Conservation (phyloP, 1,140 invertebrate species). For the Brachionus angularis region DNA sequence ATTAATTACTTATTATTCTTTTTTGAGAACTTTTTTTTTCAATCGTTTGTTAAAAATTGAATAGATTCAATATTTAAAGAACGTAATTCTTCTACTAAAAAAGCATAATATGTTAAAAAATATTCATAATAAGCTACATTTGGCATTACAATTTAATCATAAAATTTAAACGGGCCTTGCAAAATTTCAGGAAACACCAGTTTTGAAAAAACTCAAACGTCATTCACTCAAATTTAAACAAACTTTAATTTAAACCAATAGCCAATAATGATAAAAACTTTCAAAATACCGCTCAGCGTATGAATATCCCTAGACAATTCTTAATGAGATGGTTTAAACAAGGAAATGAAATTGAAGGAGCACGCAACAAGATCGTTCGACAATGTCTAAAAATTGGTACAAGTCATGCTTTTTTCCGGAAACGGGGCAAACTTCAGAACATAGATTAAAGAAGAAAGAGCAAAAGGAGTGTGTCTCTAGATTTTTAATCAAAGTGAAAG, state of each 20-base stretch:
- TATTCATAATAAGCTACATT: too few species aligned
- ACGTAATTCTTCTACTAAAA: too few species aligned
- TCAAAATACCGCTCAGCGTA: conserved; percentile 11
- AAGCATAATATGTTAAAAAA: too few species aligned
- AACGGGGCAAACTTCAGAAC: neutral
- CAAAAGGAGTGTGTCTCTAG: conserved; percentile 5
- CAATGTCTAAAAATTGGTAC: neutral
- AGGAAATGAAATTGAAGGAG: neutral
- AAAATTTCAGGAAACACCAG: conserved; percentile 6
- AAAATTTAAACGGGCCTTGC: too few species aligned
- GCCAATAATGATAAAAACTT: conserved; percentile 20
- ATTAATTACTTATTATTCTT: too few species aligned
- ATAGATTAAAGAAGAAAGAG: conserved; percentile 17
- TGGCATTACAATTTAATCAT: too few species aligned
- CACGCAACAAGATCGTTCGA: neutral
- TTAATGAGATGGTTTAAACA: conserved; percentile 6
- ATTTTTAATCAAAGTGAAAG: conserved; percentile 14
- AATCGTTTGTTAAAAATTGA: too few species aligned
- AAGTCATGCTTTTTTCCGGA: conserved; percentile 1
- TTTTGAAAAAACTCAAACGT: conserved; percentile 1
- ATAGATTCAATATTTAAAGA: too few species aligned
- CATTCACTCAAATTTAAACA: conserved; percentile 4
- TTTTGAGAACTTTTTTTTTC: too few species aligned
- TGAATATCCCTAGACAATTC: neutral
- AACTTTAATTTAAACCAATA: conserved; percentile 5